Conservation (phyloP, 2,888 invertebrate genomes). For the Junonia oenone region DNA sequence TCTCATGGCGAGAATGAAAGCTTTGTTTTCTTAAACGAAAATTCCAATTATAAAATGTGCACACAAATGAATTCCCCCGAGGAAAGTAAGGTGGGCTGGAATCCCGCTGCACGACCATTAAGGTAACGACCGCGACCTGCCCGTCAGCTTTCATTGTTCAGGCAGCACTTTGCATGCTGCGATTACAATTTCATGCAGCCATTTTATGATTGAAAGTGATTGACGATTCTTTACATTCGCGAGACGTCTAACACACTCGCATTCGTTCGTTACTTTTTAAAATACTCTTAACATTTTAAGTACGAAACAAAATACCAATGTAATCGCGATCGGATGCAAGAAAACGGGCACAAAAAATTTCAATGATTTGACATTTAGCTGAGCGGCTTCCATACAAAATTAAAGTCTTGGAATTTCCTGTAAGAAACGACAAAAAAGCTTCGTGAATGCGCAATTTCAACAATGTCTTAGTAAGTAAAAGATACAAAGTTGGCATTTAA, state of each 20-base stretch:
- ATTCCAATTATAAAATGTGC: slow-evolving; percentile 32
- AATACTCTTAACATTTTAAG: not conserved
- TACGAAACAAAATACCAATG: not conserved
- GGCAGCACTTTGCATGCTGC: slow-evolving; percentile 52
- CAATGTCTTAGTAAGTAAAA: slow-evolving; percentile 37
- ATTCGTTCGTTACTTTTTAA: not conserved
- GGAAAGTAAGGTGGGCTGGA: slow-evolving; percentile 58
- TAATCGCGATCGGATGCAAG: not conserved
- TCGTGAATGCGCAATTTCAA: slow-evolving; percentile 31
- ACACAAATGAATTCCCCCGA: slow-evolving; percentile 48
- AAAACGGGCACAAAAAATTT: slow-evolving; percentile 2
- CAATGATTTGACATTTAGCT: slow-evolving; percentile 29
- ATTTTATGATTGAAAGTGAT: slow-evolving; percentile 45
- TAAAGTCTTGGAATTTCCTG: slow-evolving; percentile 62
- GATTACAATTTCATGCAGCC: slow-evolving; percentile 44
- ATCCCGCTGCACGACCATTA: slow-evolving; percentile 51
- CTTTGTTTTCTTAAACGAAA: slow-evolving; percentile 29
- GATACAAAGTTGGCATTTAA: slow-evolving; percentile 49
- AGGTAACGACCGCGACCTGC: slow-evolving; percentile 54
- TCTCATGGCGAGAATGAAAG: slow-evolving; percentile 27
- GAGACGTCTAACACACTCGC: slow-evolving; percentile 14
- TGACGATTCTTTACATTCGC: slow-evolving; percentile 35
- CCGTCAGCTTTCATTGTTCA: slow-evolving; percentile 64
- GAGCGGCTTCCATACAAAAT: slow-evolving; percentile 58
- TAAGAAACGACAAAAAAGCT: slow-evolving; percentile 51